Evolutionary conservation across 53 echinoderm and acorn worm genomes (phyloP).

Genomic region (Astropecten irregularis): DNA sequence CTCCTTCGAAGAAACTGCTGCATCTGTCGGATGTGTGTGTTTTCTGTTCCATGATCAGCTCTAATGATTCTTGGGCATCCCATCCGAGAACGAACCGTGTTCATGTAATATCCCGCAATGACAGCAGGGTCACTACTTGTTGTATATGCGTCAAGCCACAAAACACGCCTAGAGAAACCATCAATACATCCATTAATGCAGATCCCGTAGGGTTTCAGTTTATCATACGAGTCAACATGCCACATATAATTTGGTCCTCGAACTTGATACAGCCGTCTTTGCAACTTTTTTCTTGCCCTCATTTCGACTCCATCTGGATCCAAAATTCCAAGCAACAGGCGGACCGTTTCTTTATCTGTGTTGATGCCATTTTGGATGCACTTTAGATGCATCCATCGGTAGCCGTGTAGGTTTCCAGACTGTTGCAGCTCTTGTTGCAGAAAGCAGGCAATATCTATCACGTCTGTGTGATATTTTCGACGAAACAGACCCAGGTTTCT

Average conservation of each 20-base stretch:
- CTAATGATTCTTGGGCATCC: constrained; percentile 53
- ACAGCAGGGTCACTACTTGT: neutral
- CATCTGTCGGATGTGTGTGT: constrained; percentile 36
- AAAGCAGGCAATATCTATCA: constrained; percentile 6
- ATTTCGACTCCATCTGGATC: constrained; percentile 37
- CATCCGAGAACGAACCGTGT: neutral
- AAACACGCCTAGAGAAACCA: constrained; percentile 19
- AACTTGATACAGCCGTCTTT: constrained; percentile 9
- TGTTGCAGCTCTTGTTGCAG: neutral
- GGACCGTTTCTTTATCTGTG: neutral
- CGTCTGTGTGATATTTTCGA: neutral
- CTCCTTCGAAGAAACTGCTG: constrained; percentile 39
- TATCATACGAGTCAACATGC: constrained; percentile 56
- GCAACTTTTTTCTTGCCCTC: constrained; percentile 8
- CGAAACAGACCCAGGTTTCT: constrained; percentile 6
- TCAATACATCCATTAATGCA: constrained; percentile 55
- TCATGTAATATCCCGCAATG: neutral
- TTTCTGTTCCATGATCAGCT: constrained; percentile 66
- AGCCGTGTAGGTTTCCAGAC: constrained; percentile 35
- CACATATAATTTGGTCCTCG: constrained; percentile 49
- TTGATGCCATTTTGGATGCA: constrained; percentile 45
- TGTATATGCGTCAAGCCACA: neutral
- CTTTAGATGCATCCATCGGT: no score
- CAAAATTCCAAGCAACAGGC: constrained; percentile 5
- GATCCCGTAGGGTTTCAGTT: constrained; percentile 45